Evolutionary conservation across 2,888 invertebrate genomes (phyloP), one percentile per base, ranked within the genome.

Genomic region (Synergus itoensis): DNA sequence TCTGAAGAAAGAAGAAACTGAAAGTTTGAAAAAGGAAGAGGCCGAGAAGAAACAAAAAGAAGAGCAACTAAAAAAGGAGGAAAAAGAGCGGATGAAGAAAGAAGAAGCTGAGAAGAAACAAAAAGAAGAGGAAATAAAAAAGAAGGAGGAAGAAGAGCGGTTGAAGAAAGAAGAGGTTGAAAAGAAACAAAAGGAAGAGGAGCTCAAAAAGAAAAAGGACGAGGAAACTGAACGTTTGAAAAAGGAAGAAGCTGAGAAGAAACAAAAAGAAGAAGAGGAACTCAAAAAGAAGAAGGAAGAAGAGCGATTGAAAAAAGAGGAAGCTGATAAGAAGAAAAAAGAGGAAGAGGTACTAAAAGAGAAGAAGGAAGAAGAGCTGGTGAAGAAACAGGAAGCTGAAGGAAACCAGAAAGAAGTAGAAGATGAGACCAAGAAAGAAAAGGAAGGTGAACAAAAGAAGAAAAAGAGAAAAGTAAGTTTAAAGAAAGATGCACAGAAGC

Each of bases 361-460:
- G 76, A 63, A 82, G 75, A 82, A 81, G 83, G 81, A 85, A 83
- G 84, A 69, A 41, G 84, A 85, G 0, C 9, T n/a, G 0, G 43
- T 81, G 28, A 82, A 84, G 48, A 79, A 79, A n/a, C 80, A 86
- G 60, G 78, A 85, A 62, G 82, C 60, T 36, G 80, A 90, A 91
- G 45, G 91, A 90, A 43, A 90, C 91, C 78, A 87, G 21, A 67
- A 4, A 73, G 82, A 87, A 67, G 82, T 41, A 14, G 5, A 60
- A 60, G 12, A 60, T n/a, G 5, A 67, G 5, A 67, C 12, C 1
- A 69, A 78, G 77, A 82, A 79, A 62, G 73, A 43, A 53, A 41
- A 80, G 18, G 76, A 80, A 0, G 77, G 78, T 28, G 69, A 82
- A 40, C 81, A 84, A 73, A 80, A 81, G 75, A 79, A 78, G 21